Base-by-base conservation (phyloP, 2,888 invertebrate species). In the Calameuta pallipes region DNA sequence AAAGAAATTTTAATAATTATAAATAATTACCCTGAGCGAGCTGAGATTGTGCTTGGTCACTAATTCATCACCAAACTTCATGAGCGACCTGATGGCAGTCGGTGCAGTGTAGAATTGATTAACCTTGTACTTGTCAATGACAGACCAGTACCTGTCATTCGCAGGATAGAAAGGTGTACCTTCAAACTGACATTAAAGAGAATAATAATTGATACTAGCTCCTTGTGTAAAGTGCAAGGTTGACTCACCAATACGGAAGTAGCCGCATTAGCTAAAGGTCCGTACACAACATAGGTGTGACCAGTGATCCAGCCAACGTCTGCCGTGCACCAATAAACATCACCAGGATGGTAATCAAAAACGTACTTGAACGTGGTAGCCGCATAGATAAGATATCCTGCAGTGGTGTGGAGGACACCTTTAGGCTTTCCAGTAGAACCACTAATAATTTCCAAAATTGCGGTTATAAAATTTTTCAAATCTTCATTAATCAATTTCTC, bases 341-440 rank as follows among this genome's bases (percentile, higher is more conserved):
- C 97, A 75, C 94, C 94, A 0, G 95, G 95, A 86, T 95, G 95
- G 90, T 97, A 96, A 91, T 99, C 98, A 91, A 99, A 99, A 31
- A 97, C 97, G 91, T 98, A 98, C 92, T 98, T 98, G 92, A 98
- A 98, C 0, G 98, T 98, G 1, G 97, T 96, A 0, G 98, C 96
- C 0, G 97, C 96, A 90, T 99, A 99, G 78, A 98, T 89, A 93
- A 99, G 94, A 92, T 99, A 99, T 0, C 99, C 99, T 0, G 95
- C 99, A 0, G 97, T 96, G 0, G 98, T 98, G 92, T 99, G 99
- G 41, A 99, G 92, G 6, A 99, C 98, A 31, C 99, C 99, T 91
- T 99, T 99, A 0, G 99, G 99, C 91, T 98, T 98, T 34, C 99
- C 99, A 1, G 99, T 99, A 0, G 98, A 99, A 0, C 98, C 98